Evolutionary conservation across 2,797 vertebrate species (phyloP).

Genomic region (Halcyon leucocephala): DNA sequence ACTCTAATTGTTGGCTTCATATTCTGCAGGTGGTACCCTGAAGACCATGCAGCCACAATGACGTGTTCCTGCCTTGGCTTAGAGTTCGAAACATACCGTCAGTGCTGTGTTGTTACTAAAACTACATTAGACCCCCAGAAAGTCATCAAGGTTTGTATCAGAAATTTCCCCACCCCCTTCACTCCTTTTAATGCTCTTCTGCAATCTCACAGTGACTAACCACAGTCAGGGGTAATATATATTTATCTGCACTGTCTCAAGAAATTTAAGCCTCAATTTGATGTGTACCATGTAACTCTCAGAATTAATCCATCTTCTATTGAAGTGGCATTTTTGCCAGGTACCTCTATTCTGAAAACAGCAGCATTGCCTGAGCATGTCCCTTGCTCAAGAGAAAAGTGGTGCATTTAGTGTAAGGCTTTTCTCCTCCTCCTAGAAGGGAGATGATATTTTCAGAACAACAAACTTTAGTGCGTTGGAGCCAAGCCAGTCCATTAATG

Average conservation of each 20-base stretch:
- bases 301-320: not conserved
- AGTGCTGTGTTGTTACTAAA: not conserved
- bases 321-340: not conserved
- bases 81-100: not conserved
- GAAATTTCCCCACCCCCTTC: not conserved
- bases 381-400: not conserved
- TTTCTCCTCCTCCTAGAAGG: not conserved
- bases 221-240: not conserved
- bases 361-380: not conserved
- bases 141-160: not conserved
- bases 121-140: not conserved
- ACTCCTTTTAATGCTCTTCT: not conserved
- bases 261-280: not conserved
- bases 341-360: not conserved
- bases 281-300: not conserved
- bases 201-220: not conserved
- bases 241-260: not conserved
- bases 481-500: not conserved
- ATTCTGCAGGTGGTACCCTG: not conserved
- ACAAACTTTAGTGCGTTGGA: not conserved
- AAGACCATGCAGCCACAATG: fast-evolving
- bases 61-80: not conserved
- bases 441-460: not conserved
- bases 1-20: not conserved
- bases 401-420: not conserved